Conservation (phyloP, 2,797 vertebrate genomes). For the Gouania willdenowi region DNA sequence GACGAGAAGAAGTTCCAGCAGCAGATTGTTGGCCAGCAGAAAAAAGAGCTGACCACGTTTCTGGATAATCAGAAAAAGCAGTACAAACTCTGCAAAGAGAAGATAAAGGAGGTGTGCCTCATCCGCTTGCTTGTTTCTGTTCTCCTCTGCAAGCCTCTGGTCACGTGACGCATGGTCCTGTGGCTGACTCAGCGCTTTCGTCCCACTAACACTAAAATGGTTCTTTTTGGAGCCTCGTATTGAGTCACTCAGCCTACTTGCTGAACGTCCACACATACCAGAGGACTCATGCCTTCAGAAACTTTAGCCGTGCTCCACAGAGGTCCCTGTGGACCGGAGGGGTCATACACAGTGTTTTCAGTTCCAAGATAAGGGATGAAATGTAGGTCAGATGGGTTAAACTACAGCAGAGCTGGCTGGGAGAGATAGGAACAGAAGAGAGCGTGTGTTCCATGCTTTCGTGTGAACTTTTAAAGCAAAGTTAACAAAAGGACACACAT, state of each 20-base stretch:
- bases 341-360: slow-evolving; percentile 42
- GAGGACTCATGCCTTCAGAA: slow-evolving; percentile 27
- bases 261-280: slow-evolving; percentile 1
- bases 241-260: slow-evolving; percentile 57
- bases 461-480: too few species aligned
- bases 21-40: slow-evolving; percentile 97
- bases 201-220: slow-evolving; percentile 23
- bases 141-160: slow-evolving; percentile 1
- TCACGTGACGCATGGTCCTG: slow-evolving; percentile 21
- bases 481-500: too few species aligned
- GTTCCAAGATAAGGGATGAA: slow-evolving; percentile 55
- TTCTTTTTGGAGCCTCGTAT: slow-evolving; percentile 30
- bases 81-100: slow-evolving; percentile 99
- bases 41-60: slow-evolving; percentile 98
- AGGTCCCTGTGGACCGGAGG: slow-evolving; percentile 26
- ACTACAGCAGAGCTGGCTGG: slow-evolving; percentile 50
- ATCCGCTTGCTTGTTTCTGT: slow-evolving; percentile 17
- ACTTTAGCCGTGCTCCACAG: slow-evolving; percentile 28
- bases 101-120: slow-evolving; percentile 92
- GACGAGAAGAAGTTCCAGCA: slow-evolving; percentile 99
- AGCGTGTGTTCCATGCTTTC: too few species aligned
- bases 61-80: slow-evolving; percentile 99
- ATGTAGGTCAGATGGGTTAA: slow-evolving; percentile 59
- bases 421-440: too few species aligned
- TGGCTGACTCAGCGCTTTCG: slow-evolving; percentile 37